These are phyloP conservation scores for Micromussa lordhowensis DNA, from an alignment of 92 coral and sea anemone genomes.

Conservation along the genomic window DNA sequence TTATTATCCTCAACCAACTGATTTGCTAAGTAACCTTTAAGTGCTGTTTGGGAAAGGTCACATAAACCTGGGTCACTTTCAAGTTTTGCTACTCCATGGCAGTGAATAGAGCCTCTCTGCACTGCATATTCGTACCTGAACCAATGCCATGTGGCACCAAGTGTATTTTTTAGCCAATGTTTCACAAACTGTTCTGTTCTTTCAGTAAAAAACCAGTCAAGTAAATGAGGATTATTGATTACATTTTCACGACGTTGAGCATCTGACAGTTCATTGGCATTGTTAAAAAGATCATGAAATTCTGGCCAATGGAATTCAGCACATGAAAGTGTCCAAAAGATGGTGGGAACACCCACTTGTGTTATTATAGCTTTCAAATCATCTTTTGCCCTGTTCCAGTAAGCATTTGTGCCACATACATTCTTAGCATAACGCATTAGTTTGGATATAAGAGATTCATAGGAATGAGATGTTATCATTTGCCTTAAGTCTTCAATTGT, in stretches of 20 bases:
- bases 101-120: constrained; percentile 76
- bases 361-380: constrained; percentile 66
- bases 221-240: constrained; percentile 59
- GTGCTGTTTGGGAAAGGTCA: constrained; percentile 63
- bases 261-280: constrained; percentile 26
- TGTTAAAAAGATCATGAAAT: constrained; percentile 62
- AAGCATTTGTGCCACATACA: constrained; percentile 19
- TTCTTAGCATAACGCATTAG: neutral
- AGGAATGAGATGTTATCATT: constrained; percentile 41
- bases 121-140: constrained; percentile 76
- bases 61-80: constrained; percentile 69
- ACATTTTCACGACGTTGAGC: constrained; percentile 44
- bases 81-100: constrained; percentile 80
- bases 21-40: constrained; percentile 48
- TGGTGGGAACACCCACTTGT: constrained; percentile 7
- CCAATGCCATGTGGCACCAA: constrained; percentile 72
- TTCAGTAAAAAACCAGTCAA: constrained; percentile 74
- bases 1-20: constrained; percentile 16
- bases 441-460: constrained; percentile 53
- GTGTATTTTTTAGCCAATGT: constrained; percentile 51
- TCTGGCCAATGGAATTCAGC: constrained; percentile 59
- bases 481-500: constrained; percentile 46
- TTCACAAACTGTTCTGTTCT: constrained; percentile 72
- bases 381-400: constrained; percentile 65
- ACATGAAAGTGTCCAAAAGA: neutral